Base-by-base conservation (phyloP, 2,797 vertebrate genomes). In the Pangasius djambal region DNA sequence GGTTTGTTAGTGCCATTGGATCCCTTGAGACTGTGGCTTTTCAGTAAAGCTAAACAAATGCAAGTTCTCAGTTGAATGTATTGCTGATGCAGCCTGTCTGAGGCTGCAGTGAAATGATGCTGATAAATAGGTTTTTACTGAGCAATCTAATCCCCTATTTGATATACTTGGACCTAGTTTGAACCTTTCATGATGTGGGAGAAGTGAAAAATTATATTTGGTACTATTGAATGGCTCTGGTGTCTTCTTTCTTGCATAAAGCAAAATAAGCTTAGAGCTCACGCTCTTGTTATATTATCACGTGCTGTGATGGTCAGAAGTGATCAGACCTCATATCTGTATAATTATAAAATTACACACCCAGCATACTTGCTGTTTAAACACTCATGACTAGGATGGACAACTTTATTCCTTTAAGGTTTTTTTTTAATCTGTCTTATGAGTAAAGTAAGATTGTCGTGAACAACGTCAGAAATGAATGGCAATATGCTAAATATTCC, bases 101-200 rank as follows among this genome's bases (percentile, higher is more conserved):
- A 31, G 13, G 18, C 31, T 63, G 15, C 50, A 28, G 8, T 63
- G 65, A 61, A 65, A 87, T 74, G 65, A 63, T 88, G 59, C 69
- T 63, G 69, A 77, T n/a, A 12, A 88, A 61, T 61, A 37, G n/a
- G 10, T 84, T 77, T 88, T 74, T 40, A 59, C 44, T 72, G 25
- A 63, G 55, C n/a, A 34, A 83, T 75, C 37, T 82, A 48, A 83
- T 87, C 50, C 2, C 25, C 22, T 22, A 40, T 82, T 59, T 25
- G 50, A 70, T 59, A 12, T 57, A 22, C 3, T 6, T 59, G 20
- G 10, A 28, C 18, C 55, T 65, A 70, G 50, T 61, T 83, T 22
- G 16, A n/a, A 75, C 65, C 52, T 74, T 48, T 48, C 28, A 44
- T 22, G 6, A 15, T 40, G 44, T 34, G 20, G 78, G 9, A 59